A percentile compares a stretch with the other conserved stretches of the same genome.
Conservation (phyloP, 2,797 vertebrate genomes). For the Megalops cyprinoides region DNA sequence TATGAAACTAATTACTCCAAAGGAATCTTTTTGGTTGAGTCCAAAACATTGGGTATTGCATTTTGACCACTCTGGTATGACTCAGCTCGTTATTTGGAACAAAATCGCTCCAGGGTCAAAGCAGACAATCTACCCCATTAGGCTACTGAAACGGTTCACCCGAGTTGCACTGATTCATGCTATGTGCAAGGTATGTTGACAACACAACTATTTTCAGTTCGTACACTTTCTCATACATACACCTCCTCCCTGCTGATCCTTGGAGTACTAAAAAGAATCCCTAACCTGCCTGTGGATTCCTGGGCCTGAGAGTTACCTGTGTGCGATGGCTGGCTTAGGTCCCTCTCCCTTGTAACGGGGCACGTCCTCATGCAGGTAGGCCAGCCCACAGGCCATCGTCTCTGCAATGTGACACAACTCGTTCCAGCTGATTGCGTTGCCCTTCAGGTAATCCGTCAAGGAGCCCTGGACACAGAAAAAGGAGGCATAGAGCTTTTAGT, state of each 20-base stretch:
- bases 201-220: background rate
- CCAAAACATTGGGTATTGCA: too few species aligned
- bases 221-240: background rate
- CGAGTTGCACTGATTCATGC: background rate
- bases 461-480: constrained; percentile 79
- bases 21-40: too few species aligned
- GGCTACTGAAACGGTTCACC: background rate
- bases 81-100: background rate
- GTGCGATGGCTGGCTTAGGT: constrained; percentile 97
- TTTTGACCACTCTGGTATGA: too few species aligned
- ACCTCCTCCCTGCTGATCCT: background rate
- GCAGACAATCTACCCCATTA: background rate
- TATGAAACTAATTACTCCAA: too few species aligned
- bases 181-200: background rate
- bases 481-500: background rate
- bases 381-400: constrained; percentile 93
- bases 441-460: constrained; percentile 95
- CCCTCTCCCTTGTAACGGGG: constrained; percentile 92
- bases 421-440: constrained; percentile 89
- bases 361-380: constrained; percentile 96
- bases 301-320: constrained; percentile 79
- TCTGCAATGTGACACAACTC: constrained; percentile 94
- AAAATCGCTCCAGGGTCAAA: background rate
- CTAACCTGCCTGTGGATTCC: too few species aligned
- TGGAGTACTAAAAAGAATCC: background rate